Base-by-base conservation (phyloP, 2,888 invertebrate genomes). In the Thumatha senex region DNA sequence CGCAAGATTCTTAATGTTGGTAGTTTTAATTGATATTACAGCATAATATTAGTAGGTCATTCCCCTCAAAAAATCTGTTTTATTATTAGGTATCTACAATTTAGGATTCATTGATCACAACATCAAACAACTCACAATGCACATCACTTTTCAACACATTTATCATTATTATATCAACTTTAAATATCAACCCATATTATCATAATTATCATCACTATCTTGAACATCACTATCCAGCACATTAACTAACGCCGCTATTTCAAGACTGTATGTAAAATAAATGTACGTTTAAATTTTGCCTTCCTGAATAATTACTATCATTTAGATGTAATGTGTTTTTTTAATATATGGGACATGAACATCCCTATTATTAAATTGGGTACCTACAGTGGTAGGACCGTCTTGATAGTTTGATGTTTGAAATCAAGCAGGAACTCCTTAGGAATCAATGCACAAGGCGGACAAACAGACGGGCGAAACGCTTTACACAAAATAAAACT, bases 1-100 rank as follows among this genome's bases (percentile, higher is more conserved):
- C 80, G 72, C 75, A 85, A 85, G 64, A 58, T 50, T 62, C 48
- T 53, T 51, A 56, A 67, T 59, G 56, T 61, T 67, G 48, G 51
- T 54, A 57, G 63, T 54, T 46, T 40, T 75, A 71, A 75, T 74
- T 71, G 60, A 47, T 65, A 51, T 69, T 70, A 71, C 61, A 58
- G 70, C 58, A 64, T 55, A 48, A 35, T 43, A 33, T 53, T 56
- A 63, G 61, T 55, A 45, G 58, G 59, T 42, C 57, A 58, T 59
- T 47, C 50, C 57, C 51, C 47, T 61, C 46, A 53, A 61, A 56
- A 56, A 56, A 44, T 56, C 40, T 53, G 45, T 54, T 63, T 34
- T 24, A 24, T 30, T 46, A 55, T 43, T 51, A n/a, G n/a, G n/a
- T n/a, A 51, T 40, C 30, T 44, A 9, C 31, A 52, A 51, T 24